Percentiles rank a stretch among this genome's conserved stretches.
Evolutionary conservation across 2,797 vertebrate species (phyloP).

Genomic region (Sitta carolinensis): DNA sequence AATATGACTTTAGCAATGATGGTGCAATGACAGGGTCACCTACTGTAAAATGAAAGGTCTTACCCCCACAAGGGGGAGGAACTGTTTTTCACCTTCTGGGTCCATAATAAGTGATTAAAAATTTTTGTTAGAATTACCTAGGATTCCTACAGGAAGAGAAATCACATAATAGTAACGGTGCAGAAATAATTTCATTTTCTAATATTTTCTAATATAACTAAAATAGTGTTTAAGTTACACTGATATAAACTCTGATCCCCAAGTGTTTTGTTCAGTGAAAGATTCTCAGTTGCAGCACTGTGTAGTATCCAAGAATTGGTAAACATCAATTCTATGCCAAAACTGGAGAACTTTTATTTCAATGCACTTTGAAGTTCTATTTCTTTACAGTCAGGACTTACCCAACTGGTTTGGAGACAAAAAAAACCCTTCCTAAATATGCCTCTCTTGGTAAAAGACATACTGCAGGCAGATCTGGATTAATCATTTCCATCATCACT

Average conservation of each 20-base stretch:
- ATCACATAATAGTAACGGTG: not conserved
- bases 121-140: not conserved
- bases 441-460: not conserved
- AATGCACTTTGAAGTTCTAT: not conserved
- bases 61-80: not conserved
- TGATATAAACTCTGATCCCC: not conserved
- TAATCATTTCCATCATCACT: constrained; percentile 19
- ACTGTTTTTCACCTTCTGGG: not conserved
- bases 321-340: not conserved
- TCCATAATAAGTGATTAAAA: rapidly evolving
- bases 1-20: not conserved
- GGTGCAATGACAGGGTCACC: not conserved
- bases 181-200: not conserved
- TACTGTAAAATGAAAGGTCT: not conserved
- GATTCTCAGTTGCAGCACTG: not conserved
- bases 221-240: not conserved
- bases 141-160: not conserved
- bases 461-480: not conserved
- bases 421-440: not conserved
- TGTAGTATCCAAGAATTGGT: not conserved
- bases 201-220: not conserved
- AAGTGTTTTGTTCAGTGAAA: not conserved
- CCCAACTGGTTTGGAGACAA: not conserved
- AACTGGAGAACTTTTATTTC: not conserved
- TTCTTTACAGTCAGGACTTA: not conserved